Evolutionary conservation across 2,797 vertebrate species (phyloP).

Genomic region (Rhyacichthys aspro): DNA sequence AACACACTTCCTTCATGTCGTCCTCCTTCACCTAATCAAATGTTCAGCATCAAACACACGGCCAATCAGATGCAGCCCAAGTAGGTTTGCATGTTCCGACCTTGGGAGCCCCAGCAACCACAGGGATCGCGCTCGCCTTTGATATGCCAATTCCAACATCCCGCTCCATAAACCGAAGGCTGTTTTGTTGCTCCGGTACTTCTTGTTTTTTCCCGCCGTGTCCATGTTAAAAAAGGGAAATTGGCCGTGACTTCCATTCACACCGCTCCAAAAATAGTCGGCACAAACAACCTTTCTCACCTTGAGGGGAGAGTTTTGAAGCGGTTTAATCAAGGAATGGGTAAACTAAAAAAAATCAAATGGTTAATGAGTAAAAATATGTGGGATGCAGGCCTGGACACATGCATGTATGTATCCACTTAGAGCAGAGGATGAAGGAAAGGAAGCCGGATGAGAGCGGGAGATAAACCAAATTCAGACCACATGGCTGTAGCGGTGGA

Average conservation of each 20-base stretch:
- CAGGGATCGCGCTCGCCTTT: conserved; percentile 56
- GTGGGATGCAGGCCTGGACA: conserved; percentile 29
- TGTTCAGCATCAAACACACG: not conserved
- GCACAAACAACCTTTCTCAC: conserved; percentile 48
- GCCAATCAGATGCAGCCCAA: conserved; percentile 49
- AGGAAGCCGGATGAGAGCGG: conserved; percentile 72
- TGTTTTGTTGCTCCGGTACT: conserved; percentile 56
- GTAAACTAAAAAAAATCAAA: conserved; percentile 18
- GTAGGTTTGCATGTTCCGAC: conserved; percentile 53
- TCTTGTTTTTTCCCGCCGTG: conserved; percentile 55
- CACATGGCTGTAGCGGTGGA: conserved; percentile 56
- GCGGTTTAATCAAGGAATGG: conserved; percentile 24
- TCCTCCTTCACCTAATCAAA: conserved; percentile 27
- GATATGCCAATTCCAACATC: conserved; percentile 73
- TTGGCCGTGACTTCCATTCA: conserved; percentile 69
- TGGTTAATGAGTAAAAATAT: conserved; percentile 43
- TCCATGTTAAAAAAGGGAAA: conserved; percentile 65
- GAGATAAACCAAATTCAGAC: conserved; percentile 79
- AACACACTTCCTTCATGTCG: conserved; percentile 25
- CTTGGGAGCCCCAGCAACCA: conserved; percentile 62
- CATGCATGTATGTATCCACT: conserved; percentile 70
- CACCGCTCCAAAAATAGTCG: conserved; percentile 9
- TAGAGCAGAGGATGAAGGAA: conserved; percentile 53
- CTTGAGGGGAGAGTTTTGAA: conserved; percentile 26
- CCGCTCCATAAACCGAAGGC: conserved; percentile 55